A percentile compares a stretch with the other conserved stretches of the same genome.
Conservation (phyloP, 1,140 invertebrate species). For the Zaprionus africanus region DNA sequence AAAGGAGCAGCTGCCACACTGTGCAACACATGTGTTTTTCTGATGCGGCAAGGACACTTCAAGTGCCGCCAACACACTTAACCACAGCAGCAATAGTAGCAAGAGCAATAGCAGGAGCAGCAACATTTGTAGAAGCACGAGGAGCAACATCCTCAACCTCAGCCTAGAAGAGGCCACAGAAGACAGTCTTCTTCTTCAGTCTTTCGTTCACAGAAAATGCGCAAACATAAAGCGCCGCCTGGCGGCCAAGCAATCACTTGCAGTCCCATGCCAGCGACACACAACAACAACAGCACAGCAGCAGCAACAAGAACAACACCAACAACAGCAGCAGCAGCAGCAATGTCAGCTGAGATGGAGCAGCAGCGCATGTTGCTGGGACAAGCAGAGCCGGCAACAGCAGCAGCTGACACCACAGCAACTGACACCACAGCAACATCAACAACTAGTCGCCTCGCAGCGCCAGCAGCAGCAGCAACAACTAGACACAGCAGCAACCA, state of each 20-base stretch:
- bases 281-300: slow-evolving; percentile 58
- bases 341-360: slow-evolving; percentile 44
- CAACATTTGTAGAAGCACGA: slow-evolving; percentile 17
- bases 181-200: slow-evolving; percentile 10
- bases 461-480: slow-evolving; percentile 26
- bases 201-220: slow-evolving; percentile 54
- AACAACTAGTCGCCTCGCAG: slow-evolving; percentile 68
- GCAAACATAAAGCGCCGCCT: slow-evolving; percentile 75
- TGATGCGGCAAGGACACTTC: slow-evolving; percentile 79
- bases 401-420: slow-evolving; percentile 23
- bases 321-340: slow-evolving; percentile 23
- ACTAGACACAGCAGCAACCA: slow-evolving; percentile 18
- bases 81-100: slow-evolving; percentile 49
- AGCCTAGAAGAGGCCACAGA: slow-evolving; percentile 19
- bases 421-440: slow-evolving; percentile 16
- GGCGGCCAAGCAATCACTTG: slow-evolving; percentile 50
- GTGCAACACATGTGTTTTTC: slow-evolving; percentile 70
- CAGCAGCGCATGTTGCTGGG: slow-evolving; percentile 60
- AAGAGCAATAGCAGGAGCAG: slow-evolving; percentile 36
- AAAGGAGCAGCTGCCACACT: slow-evolving; percentile 42
- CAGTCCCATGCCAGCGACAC: slow-evolving; percentile 65
- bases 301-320: slow-evolving; percentile 22
- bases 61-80: slow-evolving; percentile 71
- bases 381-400: slow-evolving; percentile 35
- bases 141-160: slow-evolving; percentile 10